phyloP scores from a whole-genome alignment of 2,113 vertebrate species.

The Nyctereutes procyonoides region DNA sequence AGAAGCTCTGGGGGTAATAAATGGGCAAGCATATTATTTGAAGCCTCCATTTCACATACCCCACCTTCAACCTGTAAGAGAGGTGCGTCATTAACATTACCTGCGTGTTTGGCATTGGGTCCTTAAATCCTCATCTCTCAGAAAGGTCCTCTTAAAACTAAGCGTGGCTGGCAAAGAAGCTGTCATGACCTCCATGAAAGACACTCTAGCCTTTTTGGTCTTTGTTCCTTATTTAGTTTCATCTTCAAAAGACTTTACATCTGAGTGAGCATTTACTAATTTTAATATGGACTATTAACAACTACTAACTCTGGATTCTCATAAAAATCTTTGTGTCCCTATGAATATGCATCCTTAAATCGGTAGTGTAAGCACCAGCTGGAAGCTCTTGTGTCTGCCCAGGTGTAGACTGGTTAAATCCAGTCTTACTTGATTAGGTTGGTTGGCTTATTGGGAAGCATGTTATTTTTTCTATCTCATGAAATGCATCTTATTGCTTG shows the following conservation, averaged over 20 bases:
- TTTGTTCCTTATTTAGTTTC: neutral
- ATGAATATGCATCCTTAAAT: neutral
- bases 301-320: neutral
- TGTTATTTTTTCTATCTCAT: neutral
- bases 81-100: neutral
- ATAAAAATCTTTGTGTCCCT: neutral
- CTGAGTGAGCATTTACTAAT: neutral
- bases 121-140: neutral
- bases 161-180: neutral
- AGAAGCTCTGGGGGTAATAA: neutral
- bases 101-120: neutral
- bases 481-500: neutral
- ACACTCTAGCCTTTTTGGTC: neutral
- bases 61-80: neutral
- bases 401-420: neutral
- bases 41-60: neutral
- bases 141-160: neutral
- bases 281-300: neutral
- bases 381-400: neutral
- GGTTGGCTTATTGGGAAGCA: neutral
- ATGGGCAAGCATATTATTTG: neutral
- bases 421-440: neutral
- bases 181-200: neutral
- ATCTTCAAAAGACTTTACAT: neutral
- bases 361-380: neutral